phyloP scores from a whole-genome alignment of 2,113 vertebrate species.

The Charadrius vociferus region DNA sequence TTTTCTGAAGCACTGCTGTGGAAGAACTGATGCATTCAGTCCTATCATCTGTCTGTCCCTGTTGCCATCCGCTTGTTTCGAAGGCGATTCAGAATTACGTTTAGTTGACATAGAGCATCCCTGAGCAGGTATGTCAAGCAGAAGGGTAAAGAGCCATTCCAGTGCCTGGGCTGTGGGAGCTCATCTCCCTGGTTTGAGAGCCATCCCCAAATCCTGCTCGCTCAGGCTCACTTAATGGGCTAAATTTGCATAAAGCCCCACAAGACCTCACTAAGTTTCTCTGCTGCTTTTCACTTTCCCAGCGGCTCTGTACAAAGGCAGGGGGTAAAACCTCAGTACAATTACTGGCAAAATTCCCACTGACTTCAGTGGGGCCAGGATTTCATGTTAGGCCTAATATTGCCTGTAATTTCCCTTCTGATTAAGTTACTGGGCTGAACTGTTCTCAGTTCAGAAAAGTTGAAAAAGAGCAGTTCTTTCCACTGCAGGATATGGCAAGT shows the following conservation, averaged over 20 bases:
- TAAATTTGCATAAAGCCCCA: neutral
- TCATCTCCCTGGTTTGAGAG: neutral
- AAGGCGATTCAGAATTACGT: neutral
- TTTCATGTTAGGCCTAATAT: neutral
- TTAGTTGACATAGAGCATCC: neutral
- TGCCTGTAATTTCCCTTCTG: neutral
- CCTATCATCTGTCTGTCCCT: neutral
- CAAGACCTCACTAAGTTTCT: neutral
- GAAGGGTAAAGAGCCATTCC: neutral
- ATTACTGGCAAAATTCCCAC: neutral
- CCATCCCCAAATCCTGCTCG: neutral
- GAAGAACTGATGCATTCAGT: neutral
- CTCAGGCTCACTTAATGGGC: neutral
- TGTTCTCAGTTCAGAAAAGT: conserved; percentile 18
- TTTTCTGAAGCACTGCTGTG: neutral
- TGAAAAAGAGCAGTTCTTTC: conserved; percentile 55
- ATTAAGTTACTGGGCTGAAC: conserved; percentile 1
- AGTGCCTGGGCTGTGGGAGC: neutral
- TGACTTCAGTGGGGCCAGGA: neutral
- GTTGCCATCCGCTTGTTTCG: neutral
- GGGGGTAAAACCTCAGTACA: neutral
- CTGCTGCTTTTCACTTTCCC: neutral
- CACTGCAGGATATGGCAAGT: conserved; percentile 48
- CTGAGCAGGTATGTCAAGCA: neutral
- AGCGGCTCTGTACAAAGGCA: neutral